Conservation (phyloP, 2,113 vertebrate species). For the Addax nasomaculatus region DNA sequence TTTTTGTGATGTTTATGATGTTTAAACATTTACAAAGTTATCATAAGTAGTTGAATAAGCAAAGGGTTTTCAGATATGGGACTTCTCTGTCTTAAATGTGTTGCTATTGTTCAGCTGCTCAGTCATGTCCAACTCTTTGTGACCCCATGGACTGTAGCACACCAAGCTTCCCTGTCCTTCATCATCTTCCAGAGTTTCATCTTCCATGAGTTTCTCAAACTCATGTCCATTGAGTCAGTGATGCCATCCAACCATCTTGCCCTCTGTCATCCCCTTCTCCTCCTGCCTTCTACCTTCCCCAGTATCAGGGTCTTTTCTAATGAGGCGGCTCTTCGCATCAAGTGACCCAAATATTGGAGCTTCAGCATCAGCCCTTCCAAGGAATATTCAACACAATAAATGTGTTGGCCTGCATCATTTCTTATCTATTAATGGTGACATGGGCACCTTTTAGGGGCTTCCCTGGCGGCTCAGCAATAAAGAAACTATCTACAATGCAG, state of each 20-base stretch:
- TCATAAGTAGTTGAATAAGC: neutral
- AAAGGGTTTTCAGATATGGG: neutral
- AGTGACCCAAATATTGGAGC: neutral
- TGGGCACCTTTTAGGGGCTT: neutral
- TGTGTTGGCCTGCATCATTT: neutral
- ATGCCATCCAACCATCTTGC: neutral
- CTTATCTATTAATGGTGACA: neutral
- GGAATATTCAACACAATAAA: neutral
- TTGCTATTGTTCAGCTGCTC: neutral
- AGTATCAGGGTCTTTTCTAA: neutral
- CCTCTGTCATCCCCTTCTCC: neutral
- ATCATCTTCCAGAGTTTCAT: neutral
- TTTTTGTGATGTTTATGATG: neutral
- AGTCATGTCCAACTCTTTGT: neutral
- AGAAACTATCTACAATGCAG: neutral
- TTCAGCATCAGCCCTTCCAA: neutral
- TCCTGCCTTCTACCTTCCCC: neutral
- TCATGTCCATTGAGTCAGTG: neutral
- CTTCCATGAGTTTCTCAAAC: neutral
- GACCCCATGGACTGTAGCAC: neutral
- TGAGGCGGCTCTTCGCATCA: neutral
- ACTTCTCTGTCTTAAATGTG: neutral
- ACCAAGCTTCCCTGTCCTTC: neutral
- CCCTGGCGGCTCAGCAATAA: rapidly evolving
- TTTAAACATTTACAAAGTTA: neutral